phyloP scores from a whole-genome alignment of 64 coral and sea anemone species.

The Pocillopora damicornis region DNA sequence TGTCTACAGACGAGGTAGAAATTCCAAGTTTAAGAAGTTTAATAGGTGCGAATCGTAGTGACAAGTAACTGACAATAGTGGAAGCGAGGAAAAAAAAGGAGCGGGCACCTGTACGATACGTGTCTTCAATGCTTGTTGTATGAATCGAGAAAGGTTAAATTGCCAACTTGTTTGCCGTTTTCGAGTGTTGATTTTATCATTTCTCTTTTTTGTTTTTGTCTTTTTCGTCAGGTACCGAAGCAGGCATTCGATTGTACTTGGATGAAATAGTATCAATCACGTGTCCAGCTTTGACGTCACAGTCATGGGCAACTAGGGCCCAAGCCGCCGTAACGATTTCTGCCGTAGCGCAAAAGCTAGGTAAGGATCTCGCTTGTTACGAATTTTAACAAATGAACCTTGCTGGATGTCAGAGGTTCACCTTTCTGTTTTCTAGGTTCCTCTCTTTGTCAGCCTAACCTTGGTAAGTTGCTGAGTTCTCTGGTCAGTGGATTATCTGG shows the following conservation, averaged over 20 bases:
- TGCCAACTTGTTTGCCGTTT: no score
- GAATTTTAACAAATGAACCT: background rate
- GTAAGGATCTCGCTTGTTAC: background rate
- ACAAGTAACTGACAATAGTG: no score
- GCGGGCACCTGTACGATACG: no score
- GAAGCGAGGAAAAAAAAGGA: no score
- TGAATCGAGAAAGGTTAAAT: no score
- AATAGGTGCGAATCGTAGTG: no score
- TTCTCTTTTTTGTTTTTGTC: no score
- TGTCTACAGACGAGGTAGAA: background rate
- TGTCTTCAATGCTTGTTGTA: no score
- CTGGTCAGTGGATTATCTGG: constrained; percentile 78
- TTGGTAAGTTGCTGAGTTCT: constrained; percentile 56
- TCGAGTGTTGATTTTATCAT: no score
- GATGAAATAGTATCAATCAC: constrained; percentile 77
- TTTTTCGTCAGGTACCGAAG: constrained; percentile 67
- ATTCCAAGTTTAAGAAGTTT: no score
- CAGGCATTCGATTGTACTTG: constrained; percentile 84
- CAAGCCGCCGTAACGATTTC: constrained; percentile 81
- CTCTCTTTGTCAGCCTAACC: constrained; percentile 58
- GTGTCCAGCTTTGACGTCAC: constrained; percentile 63
- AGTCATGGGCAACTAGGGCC: constrained; percentile 77
- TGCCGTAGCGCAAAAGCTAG: constrained; percentile 68
- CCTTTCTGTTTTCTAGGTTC: constrained; percentile 23
- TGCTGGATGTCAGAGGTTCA: background rate